Base-by-base conservation (phyloP, 2,888 invertebrate species). In the Sarcophaga rosellei region DNA sequence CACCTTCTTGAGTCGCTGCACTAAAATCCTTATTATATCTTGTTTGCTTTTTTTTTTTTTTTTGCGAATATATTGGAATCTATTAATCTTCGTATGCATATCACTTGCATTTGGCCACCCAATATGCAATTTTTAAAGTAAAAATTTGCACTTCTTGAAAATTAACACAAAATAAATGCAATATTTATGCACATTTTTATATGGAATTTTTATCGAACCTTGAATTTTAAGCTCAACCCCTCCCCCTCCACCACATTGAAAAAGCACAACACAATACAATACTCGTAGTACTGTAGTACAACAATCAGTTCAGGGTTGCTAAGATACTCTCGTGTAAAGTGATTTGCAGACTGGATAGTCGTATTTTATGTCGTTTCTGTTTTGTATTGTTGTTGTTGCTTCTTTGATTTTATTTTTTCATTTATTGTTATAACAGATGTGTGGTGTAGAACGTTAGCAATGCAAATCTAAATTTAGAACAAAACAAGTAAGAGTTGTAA, bases 151-250 rank as follows among this genome's bases (percentile, higher is more conserved):
- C 72, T 61, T 72, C 63, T 74, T 44, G 21, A 68, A 62, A 47
- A 59, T 73, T 73, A 83, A 78, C 62, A 68, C 73, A 73, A 78
- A 83, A 78, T 35, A 35, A 35, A 35, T 35, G 35, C 35, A 35
- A 35, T 83, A 83, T 78, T 83, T 83, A 78, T 83, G 83, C 78
- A 78, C 78, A 84, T 79, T 84, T 84, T 73, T 81, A 59, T 45
- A 75, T 62, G 17, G 12, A 53, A 59, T 69, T 82, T 82, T 82
- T 35, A 69, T 45, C 45, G 69, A 69, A 79, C 78, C 83, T 84
- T 84, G 83, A 84, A 84, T 84, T 68, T 74, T 74, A 62, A 84
- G 78, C 45, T 84, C 25, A 0, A 2, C 25, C 3, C 3, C 35
- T 6, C 6, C 6, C 35, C 35, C 1, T 2, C 6, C 6, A 5